phyloP scores from a whole-genome alignment of 2,797 vertebrate genomes.

The Meda fulgida region DNA sequence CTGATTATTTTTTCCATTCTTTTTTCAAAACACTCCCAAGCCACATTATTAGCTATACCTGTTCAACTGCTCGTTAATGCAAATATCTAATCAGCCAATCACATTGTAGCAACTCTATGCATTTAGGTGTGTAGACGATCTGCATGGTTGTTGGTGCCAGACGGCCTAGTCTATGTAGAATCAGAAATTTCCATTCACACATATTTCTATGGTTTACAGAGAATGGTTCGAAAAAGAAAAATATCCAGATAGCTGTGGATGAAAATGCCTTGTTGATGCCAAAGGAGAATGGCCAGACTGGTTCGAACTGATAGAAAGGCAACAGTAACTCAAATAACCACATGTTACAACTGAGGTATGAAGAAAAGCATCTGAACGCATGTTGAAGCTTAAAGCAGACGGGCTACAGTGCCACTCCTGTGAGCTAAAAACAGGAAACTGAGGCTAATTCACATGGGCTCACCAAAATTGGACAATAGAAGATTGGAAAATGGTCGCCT shows the following conservation, averaged over 20 bases:
- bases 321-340: background rate
- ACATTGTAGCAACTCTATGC: background rate
- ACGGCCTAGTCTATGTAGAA: background rate
- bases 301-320: background rate
- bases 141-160: background rate
- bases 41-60: background rate
- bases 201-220: background rate
- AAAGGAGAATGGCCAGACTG: conserved; percentile 46
- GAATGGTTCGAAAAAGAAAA: background rate
- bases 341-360: background rate
- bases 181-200: background rate
- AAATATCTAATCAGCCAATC: background rate
- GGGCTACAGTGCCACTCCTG: background rate
- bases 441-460: too few species aligned
- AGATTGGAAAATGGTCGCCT: too few species aligned
- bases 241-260: conserved; percentile 21
- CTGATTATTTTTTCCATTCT: background rate
- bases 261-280: conserved; percentile 52
- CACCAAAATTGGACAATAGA: too few species aligned
- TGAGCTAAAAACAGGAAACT: too few species aligned
- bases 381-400: background rate
- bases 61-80: background rate
- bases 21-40: too few species aligned
- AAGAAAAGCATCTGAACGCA: background rate
- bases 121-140: background rate